Base-by-base conservation (phyloP, 2,888 invertebrate genomes). In the Amphipoea lucens region DNA sequence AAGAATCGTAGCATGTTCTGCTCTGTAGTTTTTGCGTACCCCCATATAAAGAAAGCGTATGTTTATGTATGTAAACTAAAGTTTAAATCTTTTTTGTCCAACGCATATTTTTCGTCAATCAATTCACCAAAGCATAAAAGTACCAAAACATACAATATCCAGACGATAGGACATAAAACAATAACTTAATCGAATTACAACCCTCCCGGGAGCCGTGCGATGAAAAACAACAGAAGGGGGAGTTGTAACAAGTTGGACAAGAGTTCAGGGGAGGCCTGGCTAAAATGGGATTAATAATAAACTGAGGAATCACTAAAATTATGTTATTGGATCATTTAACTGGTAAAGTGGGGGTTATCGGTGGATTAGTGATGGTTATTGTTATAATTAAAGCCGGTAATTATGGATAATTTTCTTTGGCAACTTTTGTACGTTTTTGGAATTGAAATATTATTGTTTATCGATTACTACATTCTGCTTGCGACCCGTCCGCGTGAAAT, bases 161-260 rank as follows among this genome's bases (percentile, higher is more conserved):
- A 80, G 81, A 79, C 67, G 78, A 75, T 81, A 68, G 78, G 63
- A 84, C 88, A 87, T 92, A 91, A 91, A 91, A 91, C 92, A 92
- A 93, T 92, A 91, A 91, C 89, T 86, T 92, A 92, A 93, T 92
- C 90, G 90, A 92, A 90, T 93, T 91, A 92, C 87, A 82, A 54
- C 75, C 78, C 90, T 86, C 83, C 75, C 36, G 90, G 71, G 86
- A 40, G 66, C 65, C 51, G 67, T 74, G 89, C 86, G 84, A 79
- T 90, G 86, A 89, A 90, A 92, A 91, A 91, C 90, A 90, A 90
- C 89, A 85, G 87, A 79, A 77, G 82, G 90, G 87, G 87, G 87
- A 86, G 76, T 84, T 81, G 74, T 40, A 68, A 74, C 66, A 86
- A 89, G 79, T 90, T 86, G 78, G 78, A 81, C 76, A 74, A 76